Evolutionary conservation across 2,113 vertebrate species (phyloP).

Genomic region (Cynocephalus volans): DNA sequence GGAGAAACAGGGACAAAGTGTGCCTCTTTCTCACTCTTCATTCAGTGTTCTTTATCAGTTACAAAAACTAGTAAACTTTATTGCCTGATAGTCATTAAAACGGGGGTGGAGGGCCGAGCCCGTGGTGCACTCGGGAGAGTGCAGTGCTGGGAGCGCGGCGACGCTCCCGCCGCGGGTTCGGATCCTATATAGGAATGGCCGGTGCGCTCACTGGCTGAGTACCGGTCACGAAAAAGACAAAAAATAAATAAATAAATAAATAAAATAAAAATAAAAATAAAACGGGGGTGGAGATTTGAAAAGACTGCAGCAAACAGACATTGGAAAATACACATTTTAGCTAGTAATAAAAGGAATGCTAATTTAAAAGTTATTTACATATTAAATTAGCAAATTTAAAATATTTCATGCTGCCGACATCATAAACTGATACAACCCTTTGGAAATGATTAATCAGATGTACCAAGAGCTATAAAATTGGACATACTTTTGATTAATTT

Average conservation of each 20-base stretch:
- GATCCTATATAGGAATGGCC: too few species aligned
- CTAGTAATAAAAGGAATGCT: constrained; percentile 24
- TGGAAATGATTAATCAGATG: constrained; percentile 9
- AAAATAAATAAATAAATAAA: too few species aligned
- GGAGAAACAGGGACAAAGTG: background rate
- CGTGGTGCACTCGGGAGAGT: too few species aligned
- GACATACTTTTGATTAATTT: constrained; percentile 6
- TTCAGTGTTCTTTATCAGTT: background rate
- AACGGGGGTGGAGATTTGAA: background rate
- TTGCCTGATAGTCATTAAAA: constrained; percentile 22
- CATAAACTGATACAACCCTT: background rate
- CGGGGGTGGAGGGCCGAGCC: too few species aligned
- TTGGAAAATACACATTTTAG: constrained; percentile 2
- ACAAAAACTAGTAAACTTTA: constrained; percentile 50
- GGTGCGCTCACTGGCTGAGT: too few species aligned
- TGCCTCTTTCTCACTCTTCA: background rate
- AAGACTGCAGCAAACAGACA: constrained; percentile 18
- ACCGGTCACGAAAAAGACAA: too few species aligned
- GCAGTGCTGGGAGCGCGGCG: too few species aligned
- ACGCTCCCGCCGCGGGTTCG: too few species aligned
- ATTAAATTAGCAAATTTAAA: background rate
- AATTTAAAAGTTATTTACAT: constrained; percentile 1
- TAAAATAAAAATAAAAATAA: too few species aligned
- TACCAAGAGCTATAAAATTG: background rate
- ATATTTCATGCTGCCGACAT: constrained; percentile 9